phyloP scores from a whole-genome alignment of 2,797 vertebrate genomes.

The Pteropus rufus region DNA sequence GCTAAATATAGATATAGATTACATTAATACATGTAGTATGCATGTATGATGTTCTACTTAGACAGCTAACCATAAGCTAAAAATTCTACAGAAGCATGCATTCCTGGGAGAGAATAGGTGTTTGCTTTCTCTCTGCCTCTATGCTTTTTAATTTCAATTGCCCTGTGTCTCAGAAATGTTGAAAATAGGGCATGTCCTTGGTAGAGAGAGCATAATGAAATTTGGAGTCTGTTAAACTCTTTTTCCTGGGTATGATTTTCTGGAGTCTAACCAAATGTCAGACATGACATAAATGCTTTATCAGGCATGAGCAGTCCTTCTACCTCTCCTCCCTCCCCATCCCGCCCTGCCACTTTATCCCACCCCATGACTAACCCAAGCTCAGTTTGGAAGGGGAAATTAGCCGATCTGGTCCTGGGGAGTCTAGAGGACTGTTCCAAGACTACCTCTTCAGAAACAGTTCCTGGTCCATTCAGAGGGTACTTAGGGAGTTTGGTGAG shows the following conservation, averaged over 20 bases:
- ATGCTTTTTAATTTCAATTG: conserved; percentile 8
- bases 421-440: not conserved
- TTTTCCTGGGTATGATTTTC: conserved; percentile 22
- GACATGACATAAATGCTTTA: conserved; percentile 27
- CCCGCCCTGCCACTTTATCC: not conserved
- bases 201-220: not conserved
- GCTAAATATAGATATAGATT: not conserved
- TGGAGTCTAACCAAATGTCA: conserved; percentile 23
- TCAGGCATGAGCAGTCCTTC: not conserved
- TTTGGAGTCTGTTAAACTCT: conserved; percentile 17
- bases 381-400: not conserved
- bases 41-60: not conserved
- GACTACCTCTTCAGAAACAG: not conserved
- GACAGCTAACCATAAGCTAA: not conserved
- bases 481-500: not conserved
- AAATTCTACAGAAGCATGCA: not conserved
- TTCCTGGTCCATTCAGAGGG: not conserved
- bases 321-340: not conserved
- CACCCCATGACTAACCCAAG: not conserved
- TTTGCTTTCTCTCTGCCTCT: not conserved
- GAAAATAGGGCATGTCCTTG: not conserved
- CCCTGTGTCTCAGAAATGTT: conserved; percentile 8
- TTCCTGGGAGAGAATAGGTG: not conserved
- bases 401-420: not conserved
- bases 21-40: not conserved